Evolutionary conservation across 2,113 vertebrate species (phyloP), one percentile per base, ranked within the genome.

Genomic region (Butastur rufipennis): DNA sequence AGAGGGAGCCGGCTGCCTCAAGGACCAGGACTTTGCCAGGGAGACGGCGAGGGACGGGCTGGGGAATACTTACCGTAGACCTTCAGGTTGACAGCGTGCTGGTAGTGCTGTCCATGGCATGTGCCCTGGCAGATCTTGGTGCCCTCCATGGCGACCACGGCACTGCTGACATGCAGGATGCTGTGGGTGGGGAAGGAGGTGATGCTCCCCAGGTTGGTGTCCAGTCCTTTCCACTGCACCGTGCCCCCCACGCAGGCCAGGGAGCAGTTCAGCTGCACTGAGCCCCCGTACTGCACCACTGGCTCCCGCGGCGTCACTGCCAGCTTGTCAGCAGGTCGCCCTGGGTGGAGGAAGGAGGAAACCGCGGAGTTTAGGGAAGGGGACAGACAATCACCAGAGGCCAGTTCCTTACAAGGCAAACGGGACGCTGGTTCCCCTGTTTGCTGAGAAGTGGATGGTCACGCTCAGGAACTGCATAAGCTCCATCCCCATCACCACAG

Each of bases 141-240:
- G 71, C 98, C 98, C 1, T 16, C 86, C 1, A 6, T 85, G 6
- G 95, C 48, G 6, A 97, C 62, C 1, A 36, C 45, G 3, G 97
- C 97, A 0, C 74, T 53, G 58, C 2, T 42, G 68, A 98, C 10
- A 3, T 75, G 91, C 47, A 98, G 96, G 73, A 98, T 21, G 66
- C 98, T 98, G 95, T 86, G 38, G 4, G 86, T 96, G 4, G 87
- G 36, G 47, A n/a, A 72, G 14, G 89, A 95, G 48, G 63, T 38
- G 67, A 98, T 59, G 9, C 55, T 32, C 2, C 97, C 98, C 90
- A 97, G 72, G 90, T 81, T 92, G 9, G 91, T 98, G 88, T 98
- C 98, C 93, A 98, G 96, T 29, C 98, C 98, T 2, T 74, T 94
- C 98, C 98, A 98, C 34, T 88, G 94, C 53, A 98, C 97, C 0